These are phyloP conservation scores for Drosophila putrida DNA, from an alignment of 2,888 invertebrate genomes.

Conservation along the genomic window DNA sequence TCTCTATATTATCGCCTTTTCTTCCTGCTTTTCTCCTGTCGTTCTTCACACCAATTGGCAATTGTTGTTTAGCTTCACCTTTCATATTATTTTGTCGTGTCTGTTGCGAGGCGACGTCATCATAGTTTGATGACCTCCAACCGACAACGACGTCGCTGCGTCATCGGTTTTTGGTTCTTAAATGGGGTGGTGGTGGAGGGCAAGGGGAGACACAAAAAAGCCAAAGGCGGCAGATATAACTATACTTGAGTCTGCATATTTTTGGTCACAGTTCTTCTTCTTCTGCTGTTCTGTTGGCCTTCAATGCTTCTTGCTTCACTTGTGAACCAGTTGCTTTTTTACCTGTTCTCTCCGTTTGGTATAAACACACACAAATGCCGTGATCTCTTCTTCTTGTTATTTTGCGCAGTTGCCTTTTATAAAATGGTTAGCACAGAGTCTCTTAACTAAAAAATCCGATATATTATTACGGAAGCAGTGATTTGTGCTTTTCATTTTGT, in stretches of 20 bases:
- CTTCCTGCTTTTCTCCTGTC: not conserved
- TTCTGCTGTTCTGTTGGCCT: constrained; percentile 34
- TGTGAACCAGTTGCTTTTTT: constrained; percentile 64
- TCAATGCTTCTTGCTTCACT: constrained; percentile 46
- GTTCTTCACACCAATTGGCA: not conserved
- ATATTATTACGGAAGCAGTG: constrained; percentile 61
- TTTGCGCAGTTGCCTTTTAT: constrained; percentile 43
- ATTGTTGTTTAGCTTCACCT: constrained; percentile 22
- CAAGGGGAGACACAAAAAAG: not conserved
- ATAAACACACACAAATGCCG: constrained; percentile 43
- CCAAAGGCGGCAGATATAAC: constrained; percentile 27
- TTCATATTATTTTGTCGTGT: constrained; percentile 42
- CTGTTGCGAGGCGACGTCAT: constrained; percentile 55
- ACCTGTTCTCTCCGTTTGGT: constrained; percentile 55
- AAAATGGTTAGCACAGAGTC: constrained; percentile 22
- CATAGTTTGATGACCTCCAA: constrained; percentile 81
- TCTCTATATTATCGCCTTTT: not conserved
- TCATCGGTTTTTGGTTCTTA: constrained; percentile 66
- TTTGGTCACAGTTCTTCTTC: constrained; percentile 66
- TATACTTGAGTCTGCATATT: constrained; percentile 58
- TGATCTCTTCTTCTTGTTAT: constrained; percentile 40
- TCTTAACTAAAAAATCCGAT: constrained; percentile 26
- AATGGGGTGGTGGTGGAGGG: not conserved
- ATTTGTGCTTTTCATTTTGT: constrained; percentile 57
- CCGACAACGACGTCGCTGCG: constrained; percentile 54